Conservation (phyloP, 2,797 vertebrate genomes). For the Platyrinchus mystaceus region DNA sequence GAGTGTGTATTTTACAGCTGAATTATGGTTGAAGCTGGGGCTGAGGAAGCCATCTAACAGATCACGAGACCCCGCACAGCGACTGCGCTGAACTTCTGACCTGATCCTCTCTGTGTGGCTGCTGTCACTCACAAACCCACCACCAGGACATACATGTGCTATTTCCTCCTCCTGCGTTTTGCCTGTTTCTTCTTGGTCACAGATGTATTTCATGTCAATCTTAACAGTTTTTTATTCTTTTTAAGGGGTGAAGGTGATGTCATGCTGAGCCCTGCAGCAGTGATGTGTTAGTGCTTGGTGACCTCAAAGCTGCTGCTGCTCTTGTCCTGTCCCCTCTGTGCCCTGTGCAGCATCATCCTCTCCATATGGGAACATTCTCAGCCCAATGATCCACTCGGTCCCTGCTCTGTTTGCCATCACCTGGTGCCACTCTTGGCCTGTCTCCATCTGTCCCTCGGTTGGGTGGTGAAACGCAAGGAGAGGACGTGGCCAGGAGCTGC, state of each 20-base stretch:
- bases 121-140: accelerated
- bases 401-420: accelerated
- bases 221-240: neutral
- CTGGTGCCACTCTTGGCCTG: neutral
- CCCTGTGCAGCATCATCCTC: accelerated
- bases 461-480: neutral
- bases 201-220: accelerated
- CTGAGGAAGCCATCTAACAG: neutral
- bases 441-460: neutral
- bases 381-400: accelerated
- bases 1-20: neutral
- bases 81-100: neutral
- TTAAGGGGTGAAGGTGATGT: accelerated
- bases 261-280: neutral
- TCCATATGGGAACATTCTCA: accelerated
- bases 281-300: accelerated
- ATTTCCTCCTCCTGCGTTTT: accelerated
- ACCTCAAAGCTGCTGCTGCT: neutral
- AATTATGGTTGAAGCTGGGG: accelerated
- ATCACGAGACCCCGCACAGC: accelerated
- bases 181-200: accelerated
- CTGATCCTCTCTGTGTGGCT: accelerated
- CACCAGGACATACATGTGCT: accelerated
- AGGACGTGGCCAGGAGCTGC: neutral
- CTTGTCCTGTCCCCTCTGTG: accelerated